Percentiles rank a stretch among this genome's conserved stretches.
phyloP scores from a whole-genome alignment of 1,140 invertebrate genomes.

The honey bee (Apis mellifera) region Amel_HAv3.1 CM009932.2:7089501-7090000 shows the following conservation, averaged over 20 bases:
- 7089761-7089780: background rate
- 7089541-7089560: slow-evolving; percentile 45
- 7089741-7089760: background rate
- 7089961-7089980: background rate
- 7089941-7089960: background rate
- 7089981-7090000: too few species aligned
- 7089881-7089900: background rate
- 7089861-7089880: background rate
- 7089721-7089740: background rate
- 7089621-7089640: background rate
- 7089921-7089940: background rate
- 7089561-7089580: slow-evolving; percentile 65
- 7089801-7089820: background rate
- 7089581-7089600: slow-evolving; percentile 30
- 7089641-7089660: background rate
- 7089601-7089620: slow-evolving; percentile 1
- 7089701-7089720: background rate
- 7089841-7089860: background rate
- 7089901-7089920: too few species aligned
- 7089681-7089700: too few species aligned
- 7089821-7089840: background rate
- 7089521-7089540: slow-evolving; percentile 1
- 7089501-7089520: background rate
- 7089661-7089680: background rate
- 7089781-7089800: background rate